Conservation (phyloP, 2,113 vertebrate genomes). For the Anolis sagrei region DNA sequence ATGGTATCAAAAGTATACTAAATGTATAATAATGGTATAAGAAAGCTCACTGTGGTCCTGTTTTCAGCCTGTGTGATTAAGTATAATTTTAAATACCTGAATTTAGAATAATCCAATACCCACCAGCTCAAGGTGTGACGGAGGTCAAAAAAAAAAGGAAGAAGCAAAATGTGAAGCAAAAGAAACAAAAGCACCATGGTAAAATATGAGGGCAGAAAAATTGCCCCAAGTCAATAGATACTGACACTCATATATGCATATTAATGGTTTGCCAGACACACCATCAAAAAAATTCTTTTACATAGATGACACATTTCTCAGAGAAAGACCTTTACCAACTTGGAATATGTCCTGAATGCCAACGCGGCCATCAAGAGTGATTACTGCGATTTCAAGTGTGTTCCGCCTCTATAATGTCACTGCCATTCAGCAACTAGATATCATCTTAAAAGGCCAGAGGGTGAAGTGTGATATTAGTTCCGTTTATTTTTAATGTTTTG, state of each 20-base stretch:
- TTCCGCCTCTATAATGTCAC: constrained; percentile 22
- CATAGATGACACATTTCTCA: constrained; percentile 9
- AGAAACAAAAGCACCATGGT: background rate
- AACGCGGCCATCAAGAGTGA: constrained; percentile 3
- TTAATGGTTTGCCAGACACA: constrained; percentile 3
- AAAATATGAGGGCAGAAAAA: background rate
- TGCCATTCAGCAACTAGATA: constrained; percentile 23
- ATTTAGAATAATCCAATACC: background rate
- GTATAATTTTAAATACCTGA: background rate
- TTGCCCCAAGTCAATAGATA: background rate
- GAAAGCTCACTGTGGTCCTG: background rate
- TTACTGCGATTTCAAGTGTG: constrained; percentile 19
- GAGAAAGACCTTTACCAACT: constrained; percentile 13
- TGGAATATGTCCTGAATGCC: constrained; percentile 9
- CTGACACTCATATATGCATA: background rate
- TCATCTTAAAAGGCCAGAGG: constrained; percentile 27
- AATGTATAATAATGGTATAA: background rate
- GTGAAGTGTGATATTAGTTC: constrained; percentile 1
- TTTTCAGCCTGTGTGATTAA: background rate
- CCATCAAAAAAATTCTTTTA: constrained; percentile 5
- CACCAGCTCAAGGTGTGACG: background rate
- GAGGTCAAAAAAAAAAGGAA: background rate
- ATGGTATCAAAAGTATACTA: background rate
- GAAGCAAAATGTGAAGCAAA: background rate
- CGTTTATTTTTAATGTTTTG: constrained; percentile 5